Conservation (phyloP, 2,888 invertebrate species). For the Epistrophe eligans region DNA sequence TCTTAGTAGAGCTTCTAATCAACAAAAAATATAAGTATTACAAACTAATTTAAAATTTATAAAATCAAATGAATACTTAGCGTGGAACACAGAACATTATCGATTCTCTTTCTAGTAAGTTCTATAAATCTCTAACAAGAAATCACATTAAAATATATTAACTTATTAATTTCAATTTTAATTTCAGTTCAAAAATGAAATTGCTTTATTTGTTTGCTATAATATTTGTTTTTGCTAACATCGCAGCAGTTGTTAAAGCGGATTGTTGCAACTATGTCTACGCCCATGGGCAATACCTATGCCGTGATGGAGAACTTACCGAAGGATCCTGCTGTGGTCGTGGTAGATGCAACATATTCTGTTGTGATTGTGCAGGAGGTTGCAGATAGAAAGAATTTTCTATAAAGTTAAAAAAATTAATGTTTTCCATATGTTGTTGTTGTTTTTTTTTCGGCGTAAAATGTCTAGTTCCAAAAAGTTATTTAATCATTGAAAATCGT, state of each 20-base stretch:
- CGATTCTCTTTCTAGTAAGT: background rate
- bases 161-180: too few relatives aligned
- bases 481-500: too few relatives aligned
- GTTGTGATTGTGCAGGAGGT: slow-evolving; percentile 7
- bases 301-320: background rate
- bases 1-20: background rate
- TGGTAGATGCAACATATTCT: slow-evolving; percentile 15
- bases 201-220: background rate
- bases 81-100: background rate
- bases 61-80: background rate
- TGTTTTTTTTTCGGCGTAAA: too few relatives aligned
- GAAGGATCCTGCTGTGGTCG: slow-evolving; percentile 2
- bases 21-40: background rate
- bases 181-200: slow-evolving; percentile 19
- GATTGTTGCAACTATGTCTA: slow-evolving; percentile 12
- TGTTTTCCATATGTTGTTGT: too few relatives aligned
- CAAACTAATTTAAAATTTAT: background rate
- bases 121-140: too few relatives aligned
- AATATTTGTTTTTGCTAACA: slow-evolving; percentile 18
- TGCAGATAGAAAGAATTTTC: background rate
- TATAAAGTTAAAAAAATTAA: background rate
- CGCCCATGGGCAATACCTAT: slow-evolving; percentile 3
- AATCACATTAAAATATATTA: too few relatives aligned
- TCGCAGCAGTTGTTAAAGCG: background rate
- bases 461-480: too few relatives aligned